Conservation (phyloP, 2,888 invertebrate genomes). For the Heliconius erato region DNA sequence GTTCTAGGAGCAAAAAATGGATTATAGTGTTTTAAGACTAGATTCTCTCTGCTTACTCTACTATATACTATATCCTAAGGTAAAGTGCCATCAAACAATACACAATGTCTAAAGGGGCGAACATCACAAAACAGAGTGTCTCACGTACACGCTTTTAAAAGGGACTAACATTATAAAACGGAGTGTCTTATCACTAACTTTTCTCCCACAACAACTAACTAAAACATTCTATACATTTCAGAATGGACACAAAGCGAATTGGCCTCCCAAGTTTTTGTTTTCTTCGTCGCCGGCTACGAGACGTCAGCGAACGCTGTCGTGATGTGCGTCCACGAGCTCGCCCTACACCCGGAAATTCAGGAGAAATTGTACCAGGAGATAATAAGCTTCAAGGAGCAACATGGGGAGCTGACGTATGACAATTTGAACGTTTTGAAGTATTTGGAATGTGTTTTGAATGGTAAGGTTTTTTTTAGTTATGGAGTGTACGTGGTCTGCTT, state of each 20-base stretch:
- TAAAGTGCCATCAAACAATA: no score
- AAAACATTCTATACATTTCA: constrained; percentile 52
- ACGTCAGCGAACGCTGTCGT: constrained; percentile 71
- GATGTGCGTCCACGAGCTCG: constrained; percentile 75
- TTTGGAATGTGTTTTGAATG: constrained; percentile 72
- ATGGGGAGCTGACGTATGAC: constrained; percentile 63
- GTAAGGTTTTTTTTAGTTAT: constrained; percentile 53
- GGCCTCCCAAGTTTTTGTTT: constrained; percentile 77
- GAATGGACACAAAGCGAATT: constrained; percentile 76
- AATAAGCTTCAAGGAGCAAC: constrained; percentile 59
- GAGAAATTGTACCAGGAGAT: constrained; percentile 74
- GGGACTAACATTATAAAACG: no score
- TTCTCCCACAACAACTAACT: background rate
- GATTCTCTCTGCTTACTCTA: no score
- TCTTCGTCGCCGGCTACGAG: constrained; percentile 81
- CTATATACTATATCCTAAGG: no score
- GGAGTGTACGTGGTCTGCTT: no score
- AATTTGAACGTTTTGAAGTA: constrained; percentile 68
- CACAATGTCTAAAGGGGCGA: no score
- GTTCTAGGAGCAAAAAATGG: no score
- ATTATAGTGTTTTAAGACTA: no score
- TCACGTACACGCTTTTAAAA: no score
- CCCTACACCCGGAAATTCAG: constrained; percentile 74
- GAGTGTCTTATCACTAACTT: no score
- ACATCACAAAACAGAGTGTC: no score